Conservation (phyloP, 2,113 vertebrate species). For the Propithecus coquereli region DNA sequence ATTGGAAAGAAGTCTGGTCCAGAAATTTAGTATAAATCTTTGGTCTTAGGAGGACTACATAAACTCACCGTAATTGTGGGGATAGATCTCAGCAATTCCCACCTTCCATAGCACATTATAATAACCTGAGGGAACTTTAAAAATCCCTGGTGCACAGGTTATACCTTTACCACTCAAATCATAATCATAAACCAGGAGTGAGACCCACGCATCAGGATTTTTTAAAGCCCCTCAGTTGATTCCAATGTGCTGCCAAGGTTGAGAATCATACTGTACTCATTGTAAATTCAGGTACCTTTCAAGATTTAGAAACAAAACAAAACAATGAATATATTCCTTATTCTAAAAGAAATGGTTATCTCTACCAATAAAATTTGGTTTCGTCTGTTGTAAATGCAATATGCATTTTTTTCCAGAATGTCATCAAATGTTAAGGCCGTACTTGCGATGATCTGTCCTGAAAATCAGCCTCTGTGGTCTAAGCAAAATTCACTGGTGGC, state of each 20-base stretch:
- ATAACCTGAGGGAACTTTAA: neutral
- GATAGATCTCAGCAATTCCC: neutral
- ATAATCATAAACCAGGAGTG: neutral
- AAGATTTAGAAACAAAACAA: neutral
- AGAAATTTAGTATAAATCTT: neutral
- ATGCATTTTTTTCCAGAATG: neutral
- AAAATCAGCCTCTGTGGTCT: neutral
- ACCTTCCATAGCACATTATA: accelerated
- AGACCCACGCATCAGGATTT: neutral
- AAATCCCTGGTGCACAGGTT: neutral
- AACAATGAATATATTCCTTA: neutral
- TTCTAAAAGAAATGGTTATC: neutral
- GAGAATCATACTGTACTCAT: neutral
- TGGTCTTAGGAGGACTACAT: neutral
- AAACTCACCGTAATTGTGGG: neutral
- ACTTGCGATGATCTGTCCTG: neutral
- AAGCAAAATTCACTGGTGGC: neutral
- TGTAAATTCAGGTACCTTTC: neutral
- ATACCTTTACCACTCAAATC: neutral
- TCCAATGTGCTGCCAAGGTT: neutral
- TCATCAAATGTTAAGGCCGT: neutral
- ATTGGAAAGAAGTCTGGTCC: neutral
- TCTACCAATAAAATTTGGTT: neutral
- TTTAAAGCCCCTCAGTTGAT: neutral
- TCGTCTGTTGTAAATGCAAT: neutral